Percentiles rank a stretch among this genome's conserved stretches.
phyloP scores from a whole-genome alignment of 2,888 invertebrate genomes.

The Lasiommata megera region DNA sequence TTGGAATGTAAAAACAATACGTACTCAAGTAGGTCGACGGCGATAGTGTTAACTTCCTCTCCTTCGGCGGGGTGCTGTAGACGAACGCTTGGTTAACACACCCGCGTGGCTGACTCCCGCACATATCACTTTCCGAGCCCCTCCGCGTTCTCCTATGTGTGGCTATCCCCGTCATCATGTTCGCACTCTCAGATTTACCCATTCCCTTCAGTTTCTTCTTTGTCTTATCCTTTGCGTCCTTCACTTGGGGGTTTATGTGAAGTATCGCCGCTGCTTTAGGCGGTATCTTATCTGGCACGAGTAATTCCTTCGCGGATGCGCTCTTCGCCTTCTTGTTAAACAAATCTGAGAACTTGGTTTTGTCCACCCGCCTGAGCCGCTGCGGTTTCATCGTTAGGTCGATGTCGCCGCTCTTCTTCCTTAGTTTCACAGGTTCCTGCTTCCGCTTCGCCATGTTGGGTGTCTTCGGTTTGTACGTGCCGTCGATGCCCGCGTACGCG shows the following conservation, averaged over 20 bases:
- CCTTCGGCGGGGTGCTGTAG: slow-evolving; percentile 77
- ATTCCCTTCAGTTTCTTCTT: slow-evolving; percentile 65
- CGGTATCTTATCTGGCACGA: slow-evolving; percentile 77
- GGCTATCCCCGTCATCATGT: slow-evolving; percentile 56
- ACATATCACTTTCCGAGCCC: slow-evolving; percentile 73
- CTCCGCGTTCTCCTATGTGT: slow-evolving; percentile 57
- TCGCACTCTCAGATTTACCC: slow-evolving; percentile 68
- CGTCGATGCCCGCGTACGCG: slow-evolving; percentile 70
- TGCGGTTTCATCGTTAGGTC: slow-evolving; percentile 68
- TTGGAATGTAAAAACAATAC: slow-evolving; percentile 44
- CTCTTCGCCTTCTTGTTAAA: slow-evolving; percentile 75
- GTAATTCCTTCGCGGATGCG: slow-evolving; percentile 64
- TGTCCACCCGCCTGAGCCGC: slow-evolving; percentile 63
- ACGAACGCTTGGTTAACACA: slow-evolving; percentile 74
- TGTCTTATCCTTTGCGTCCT: slow-evolving; percentile 39
- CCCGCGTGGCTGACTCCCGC: slow-evolving; percentile 55
- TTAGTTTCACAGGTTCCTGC: slow-evolving; percentile 54
- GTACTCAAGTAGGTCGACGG: slow-evolving; percentile 73
- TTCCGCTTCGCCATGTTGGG: slow-evolving; percentile 71
- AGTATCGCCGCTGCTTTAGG: slow-evolving; percentile 83
- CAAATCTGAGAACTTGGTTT: slow-evolving; percentile 70
- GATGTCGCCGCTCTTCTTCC: slow-evolving; percentile 69
- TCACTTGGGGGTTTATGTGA: slow-evolving; percentile 77
- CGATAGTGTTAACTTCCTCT: slow-evolving; percentile 66
- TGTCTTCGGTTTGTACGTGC: slow-evolving; percentile 72